These are phyloP conservation scores for Anabas testudineus DNA, from an alignment of 2,797 vertebrate genomes.

Conservation along the genomic window DNA sequence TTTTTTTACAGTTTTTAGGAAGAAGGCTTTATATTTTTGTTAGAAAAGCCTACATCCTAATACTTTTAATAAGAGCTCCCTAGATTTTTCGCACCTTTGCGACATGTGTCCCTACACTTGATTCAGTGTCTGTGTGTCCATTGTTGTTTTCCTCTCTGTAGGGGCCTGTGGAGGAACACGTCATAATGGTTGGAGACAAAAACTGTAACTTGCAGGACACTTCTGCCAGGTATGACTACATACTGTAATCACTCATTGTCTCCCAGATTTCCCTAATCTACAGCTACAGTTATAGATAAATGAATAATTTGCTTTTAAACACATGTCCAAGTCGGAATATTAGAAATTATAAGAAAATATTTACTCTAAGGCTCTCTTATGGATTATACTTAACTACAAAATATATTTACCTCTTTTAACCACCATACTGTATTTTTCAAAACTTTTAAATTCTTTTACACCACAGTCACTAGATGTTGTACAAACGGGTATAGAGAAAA, in stretches of 20 bases:
- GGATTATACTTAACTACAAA: neutral
- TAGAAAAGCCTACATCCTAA: no score
- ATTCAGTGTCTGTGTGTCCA: neutral
- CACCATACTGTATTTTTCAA: neutral
- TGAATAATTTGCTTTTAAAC: neutral
- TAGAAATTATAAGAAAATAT: neutral
- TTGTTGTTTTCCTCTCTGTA: slow-evolving; percentile 55
- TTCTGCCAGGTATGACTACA: slow-evolving; percentile 82
- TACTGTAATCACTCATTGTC: neutral
- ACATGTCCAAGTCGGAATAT: no score
- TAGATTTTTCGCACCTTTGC: no score
- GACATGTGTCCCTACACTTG: no score
- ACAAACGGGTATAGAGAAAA: slow-evolving; percentile 9
- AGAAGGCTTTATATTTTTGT: no score
- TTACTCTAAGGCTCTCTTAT: neutral
- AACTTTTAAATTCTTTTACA: neutral
- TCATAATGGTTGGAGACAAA: slow-evolving; percentile 78
- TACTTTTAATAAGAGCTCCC: no score
- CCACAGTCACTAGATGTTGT: neutral
- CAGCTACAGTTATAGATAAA: neutral
- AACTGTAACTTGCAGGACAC: slow-evolving; percentile 87
- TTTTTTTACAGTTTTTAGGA: no score
- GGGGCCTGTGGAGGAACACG: slow-evolving; percentile 85
- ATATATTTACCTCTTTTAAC: neutral
- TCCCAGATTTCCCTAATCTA: neutral